Evolutionary conservation across 2,888 invertebrate genomes (phyloP).

Genomic region (Caenorhabditis japonica): DNA sequence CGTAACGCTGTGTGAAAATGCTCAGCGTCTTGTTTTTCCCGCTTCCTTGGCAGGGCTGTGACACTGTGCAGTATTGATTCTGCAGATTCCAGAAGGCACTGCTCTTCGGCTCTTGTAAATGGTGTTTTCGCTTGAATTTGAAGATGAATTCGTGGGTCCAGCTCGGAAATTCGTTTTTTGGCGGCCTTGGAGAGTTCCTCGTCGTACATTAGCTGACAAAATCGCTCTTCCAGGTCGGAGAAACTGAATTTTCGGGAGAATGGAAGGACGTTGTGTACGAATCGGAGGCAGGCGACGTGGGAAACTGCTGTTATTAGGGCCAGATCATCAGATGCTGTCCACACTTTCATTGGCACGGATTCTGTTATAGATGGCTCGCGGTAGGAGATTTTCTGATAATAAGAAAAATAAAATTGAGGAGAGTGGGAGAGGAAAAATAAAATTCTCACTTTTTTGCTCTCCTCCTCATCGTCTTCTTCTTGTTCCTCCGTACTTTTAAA

Average conservation of each 20-base stretch:
- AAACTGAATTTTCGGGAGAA: constrained; percentile 95
- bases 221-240: constrained; percentile 90
- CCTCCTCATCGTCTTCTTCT: too few relatives aligned
- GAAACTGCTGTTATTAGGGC: constrained; percentile 92
- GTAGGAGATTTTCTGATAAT: constrained; percentile 1
- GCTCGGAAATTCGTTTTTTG: constrained; percentile 57
- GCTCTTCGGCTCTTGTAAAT: constrained; percentile 91
- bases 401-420: background rate
- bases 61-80: constrained; percentile 83
- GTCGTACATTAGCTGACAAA: constrained; percentile 91
- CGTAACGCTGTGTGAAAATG: constrained; percentile 1
- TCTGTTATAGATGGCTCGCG: constrained; percentile 14
- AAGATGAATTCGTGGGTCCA: constrained; percentile 50
- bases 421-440: too few relatives aligned
- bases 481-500: too few relatives aligned
- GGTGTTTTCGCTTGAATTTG: constrained; percentile 87
- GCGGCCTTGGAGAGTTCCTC: constrained; percentile 85
- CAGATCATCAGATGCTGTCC: constrained; percentile 97
- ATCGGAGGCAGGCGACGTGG: constrained; percentile 83
- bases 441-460: too few relatives aligned
- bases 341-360: constrained; percentile 80
- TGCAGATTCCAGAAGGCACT: constrained; percentile 85
- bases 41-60: constrained; percentile 83
- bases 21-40: background rate
- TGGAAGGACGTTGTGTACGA: constrained; percentile 90